Conservation (phyloP, 1,140 invertebrate species). For the Cardiocondyla obscurior region DNA sequence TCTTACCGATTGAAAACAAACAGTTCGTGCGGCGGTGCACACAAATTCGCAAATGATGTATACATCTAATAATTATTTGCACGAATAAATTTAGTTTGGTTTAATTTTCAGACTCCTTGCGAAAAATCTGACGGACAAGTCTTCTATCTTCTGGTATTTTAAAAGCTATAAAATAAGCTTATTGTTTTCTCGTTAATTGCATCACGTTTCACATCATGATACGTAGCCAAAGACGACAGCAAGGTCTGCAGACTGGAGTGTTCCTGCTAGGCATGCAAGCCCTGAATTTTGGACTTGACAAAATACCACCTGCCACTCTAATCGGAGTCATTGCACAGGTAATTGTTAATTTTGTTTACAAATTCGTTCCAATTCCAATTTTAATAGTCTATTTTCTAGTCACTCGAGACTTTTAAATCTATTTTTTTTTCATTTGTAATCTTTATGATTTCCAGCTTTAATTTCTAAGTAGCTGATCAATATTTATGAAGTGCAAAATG, state of each 20-base stretch:
- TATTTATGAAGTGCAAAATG: background rate
- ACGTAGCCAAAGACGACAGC: slow-evolving; percentile 76
- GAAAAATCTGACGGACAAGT: background rate
- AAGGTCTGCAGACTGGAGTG: slow-evolving; percentile 78
- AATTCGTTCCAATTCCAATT: background rate
- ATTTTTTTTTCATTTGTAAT: background rate
- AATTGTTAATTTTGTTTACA: slow-evolving; percentile 52
- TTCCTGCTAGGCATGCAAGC: slow-evolving; percentile 77
- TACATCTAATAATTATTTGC: background rate
- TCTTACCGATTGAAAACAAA: background rate
- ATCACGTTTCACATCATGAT: slow-evolving; percentile 70
- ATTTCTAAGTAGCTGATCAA: background rate
- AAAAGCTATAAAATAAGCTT: too few relatives aligned
- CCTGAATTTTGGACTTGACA: slow-evolving; percentile 85
- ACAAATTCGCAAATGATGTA: background rate
- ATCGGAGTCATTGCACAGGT: slow-evolving; percentile 84
- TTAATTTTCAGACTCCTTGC: too few relatives aligned
- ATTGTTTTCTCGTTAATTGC: background rate
- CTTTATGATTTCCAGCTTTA: background rate
- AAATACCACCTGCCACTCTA: slow-evolving; percentile 88
- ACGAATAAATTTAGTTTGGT: too few relatives aligned
- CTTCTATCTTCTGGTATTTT: background rate
- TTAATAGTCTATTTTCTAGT: background rate
- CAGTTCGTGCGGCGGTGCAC: too few relatives aligned
- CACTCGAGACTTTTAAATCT: background rate